Evolutionary conservation across 1,140 invertebrate genomes (phyloP).

Genomic region (Macrobrachium rosenbergii): DNA sequence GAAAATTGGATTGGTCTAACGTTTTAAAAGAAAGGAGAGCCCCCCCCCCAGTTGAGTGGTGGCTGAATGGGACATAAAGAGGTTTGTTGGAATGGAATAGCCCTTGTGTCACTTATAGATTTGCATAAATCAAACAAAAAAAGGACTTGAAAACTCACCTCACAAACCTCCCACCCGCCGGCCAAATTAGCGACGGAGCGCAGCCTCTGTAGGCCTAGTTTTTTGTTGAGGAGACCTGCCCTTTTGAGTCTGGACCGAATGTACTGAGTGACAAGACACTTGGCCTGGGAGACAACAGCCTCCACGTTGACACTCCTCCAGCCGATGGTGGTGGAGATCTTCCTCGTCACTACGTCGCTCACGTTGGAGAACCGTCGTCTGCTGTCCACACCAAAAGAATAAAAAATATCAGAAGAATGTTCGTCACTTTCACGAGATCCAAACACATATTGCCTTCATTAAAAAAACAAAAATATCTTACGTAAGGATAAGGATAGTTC

Average conservation of each 20-base stretch:
- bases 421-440: neutral
- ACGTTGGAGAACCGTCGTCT: slow-evolving; percentile 79
- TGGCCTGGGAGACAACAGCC: slow-evolving; percentile 72
- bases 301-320: slow-evolving; percentile 73
- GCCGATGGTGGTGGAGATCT: slow-evolving; percentile 80
- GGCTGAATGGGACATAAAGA: no score
- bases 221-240: slow-evolving; percentile 78
- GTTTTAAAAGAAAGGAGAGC: no score
- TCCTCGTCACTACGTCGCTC: slow-evolving; percentile 77
- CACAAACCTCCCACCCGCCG: slow-evolving; percentile 72
- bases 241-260: slow-evolving; percentile 78
- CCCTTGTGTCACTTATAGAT: neutral
- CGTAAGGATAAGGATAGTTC: no score
- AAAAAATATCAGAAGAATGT: neutral
- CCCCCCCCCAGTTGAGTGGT: no score
- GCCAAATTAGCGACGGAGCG: slow-evolving; percentile 75
- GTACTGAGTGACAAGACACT: slow-evolving; percentile 77
- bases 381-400: slow-evolving; percentile 66
- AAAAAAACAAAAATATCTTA: no score
- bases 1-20: no score
- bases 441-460: neutral
- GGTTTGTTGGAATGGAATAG: no score
- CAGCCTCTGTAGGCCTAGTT: slow-evolving; percentile 79
- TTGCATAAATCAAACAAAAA: neutral
- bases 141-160: slow-evolving; percentile 67